Conservation (phyloP, 2,888 invertebrate species). For the Chouioia cunea region DNA sequence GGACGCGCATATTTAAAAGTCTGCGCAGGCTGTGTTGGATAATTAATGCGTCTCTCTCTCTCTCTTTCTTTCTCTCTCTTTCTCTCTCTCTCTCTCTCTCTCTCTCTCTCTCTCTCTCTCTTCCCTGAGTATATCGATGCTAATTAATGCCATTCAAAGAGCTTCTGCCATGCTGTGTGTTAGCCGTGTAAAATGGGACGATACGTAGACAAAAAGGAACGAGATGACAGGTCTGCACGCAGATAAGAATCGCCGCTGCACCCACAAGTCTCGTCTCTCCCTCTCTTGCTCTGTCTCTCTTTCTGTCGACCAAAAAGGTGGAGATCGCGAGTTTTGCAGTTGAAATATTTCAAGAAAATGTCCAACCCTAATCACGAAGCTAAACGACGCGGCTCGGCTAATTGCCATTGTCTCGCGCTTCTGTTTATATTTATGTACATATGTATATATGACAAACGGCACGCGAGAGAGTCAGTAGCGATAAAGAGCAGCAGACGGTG, state of each 20-base stretch:
- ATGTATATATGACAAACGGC: not conserved
- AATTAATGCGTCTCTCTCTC: constrained; percentile 11
- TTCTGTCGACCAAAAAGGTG: no score
- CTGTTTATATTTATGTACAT: not conserved
- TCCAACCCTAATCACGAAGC: no score
- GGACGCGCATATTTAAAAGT: constrained; percentile 32
- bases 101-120: not conserved
- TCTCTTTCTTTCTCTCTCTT: constrained; percentile 26
- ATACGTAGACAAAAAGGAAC: constrained; percentile 25
- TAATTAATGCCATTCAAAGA: no score
- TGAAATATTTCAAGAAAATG: no score
- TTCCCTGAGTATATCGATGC: no score
- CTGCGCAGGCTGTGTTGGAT: not conserved
- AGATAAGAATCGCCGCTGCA: constrained; percentile 6
- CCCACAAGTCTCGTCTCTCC: not conserved
- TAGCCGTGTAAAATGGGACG: no score
- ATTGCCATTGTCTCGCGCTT: constrained; percentile 24
- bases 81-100: constrained; percentile 20
- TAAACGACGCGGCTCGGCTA: constrained; percentile 6
- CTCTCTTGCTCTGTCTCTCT: no score
- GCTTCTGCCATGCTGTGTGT: no score
- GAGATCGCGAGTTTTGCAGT: no score
- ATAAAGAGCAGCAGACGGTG: constrained; percentile 5
- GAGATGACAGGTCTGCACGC: constrained; percentile 19
- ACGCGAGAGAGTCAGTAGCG: not conserved